Evolutionary conservation across 2,797 vertebrate genomes (phyloP).

Genomic region (Epinephelus malabaricus): DNA sequence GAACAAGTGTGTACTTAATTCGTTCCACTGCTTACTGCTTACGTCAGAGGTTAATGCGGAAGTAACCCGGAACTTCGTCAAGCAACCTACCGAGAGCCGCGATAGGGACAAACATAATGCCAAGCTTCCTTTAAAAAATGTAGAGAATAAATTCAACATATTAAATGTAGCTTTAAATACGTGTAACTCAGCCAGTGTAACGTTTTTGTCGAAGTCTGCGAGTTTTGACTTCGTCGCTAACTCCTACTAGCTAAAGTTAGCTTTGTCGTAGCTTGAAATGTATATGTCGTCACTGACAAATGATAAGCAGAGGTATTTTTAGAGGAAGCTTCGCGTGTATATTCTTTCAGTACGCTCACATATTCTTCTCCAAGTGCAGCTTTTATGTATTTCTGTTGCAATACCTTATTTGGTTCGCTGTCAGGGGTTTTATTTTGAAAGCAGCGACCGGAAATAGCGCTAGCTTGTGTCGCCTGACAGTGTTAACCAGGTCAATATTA

Average conservation of each 20-base stretch:
- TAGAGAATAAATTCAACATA: accelerated
- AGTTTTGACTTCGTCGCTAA: too few relatives aligned
- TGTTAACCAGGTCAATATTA: background rate
- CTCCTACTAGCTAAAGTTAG: too few relatives aligned
- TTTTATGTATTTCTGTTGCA: background rate
- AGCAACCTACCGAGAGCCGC: background rate
- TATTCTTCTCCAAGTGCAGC: too few relatives aligned
- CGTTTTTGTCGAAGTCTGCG: too few relatives aligned
- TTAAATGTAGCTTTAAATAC: background rate
- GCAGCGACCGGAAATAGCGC: accelerated
- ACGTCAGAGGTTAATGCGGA: constrained; percentile 39
- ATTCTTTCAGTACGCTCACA: too few relatives aligned
- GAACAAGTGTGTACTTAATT: background rate
- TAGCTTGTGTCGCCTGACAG: accelerated
- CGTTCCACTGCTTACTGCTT: too few relatives aligned
- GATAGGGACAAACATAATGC: accelerated
- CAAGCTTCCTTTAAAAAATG: background rate
- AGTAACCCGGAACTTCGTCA: constrained; percentile 10
- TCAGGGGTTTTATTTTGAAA: constrained; percentile 40
- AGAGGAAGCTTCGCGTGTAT: background rate
- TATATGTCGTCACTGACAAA: background rate
- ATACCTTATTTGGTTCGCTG: accelerated
- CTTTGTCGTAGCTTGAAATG: too few relatives aligned
- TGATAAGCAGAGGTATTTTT: too few relatives aligned
- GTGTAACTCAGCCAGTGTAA: accelerated